These are phyloP conservation scores for Suricata suricatta DNA, from an alignment of 2,113 vertebrate species.

Conservation along the genomic window DNA sequence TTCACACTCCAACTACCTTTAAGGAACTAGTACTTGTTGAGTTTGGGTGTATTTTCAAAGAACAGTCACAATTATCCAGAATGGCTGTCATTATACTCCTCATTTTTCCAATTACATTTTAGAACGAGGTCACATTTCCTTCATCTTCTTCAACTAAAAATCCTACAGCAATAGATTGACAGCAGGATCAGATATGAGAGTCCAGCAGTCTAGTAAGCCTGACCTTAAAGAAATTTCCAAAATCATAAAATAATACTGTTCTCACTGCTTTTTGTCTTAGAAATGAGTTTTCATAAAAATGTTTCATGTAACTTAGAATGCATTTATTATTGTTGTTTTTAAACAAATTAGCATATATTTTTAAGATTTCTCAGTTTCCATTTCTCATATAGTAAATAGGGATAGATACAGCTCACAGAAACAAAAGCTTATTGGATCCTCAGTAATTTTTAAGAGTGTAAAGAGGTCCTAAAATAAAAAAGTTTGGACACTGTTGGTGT, in stretches of 20 bases:
- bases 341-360: not conserved
- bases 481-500: not conserved
- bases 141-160: not conserved
- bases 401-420: not conserved
- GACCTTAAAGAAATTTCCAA: not conserved
- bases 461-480: not conserved
- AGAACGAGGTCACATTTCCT: not conserved
- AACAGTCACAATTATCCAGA: not conserved
- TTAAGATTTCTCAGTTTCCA: constrained; percentile 3
- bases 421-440: not conserved
- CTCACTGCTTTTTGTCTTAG: not conserved
- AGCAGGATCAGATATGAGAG: not conserved
- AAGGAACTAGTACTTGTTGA: not conserved
- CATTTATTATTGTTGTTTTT: not conserved
- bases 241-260: not conserved
- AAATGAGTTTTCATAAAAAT: not conserved
- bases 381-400: not conserved
- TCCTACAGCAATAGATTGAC: not conserved
- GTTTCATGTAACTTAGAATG: not conserved
- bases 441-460: not conserved
- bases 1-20: not conserved
- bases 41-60: not conserved
- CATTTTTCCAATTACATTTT: not conserved
- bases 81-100: not conserved
- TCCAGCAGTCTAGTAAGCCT: not conserved